Conservation (phyloP, 2,797 vertebrate genomes). For the Lemur catta region DNA sequence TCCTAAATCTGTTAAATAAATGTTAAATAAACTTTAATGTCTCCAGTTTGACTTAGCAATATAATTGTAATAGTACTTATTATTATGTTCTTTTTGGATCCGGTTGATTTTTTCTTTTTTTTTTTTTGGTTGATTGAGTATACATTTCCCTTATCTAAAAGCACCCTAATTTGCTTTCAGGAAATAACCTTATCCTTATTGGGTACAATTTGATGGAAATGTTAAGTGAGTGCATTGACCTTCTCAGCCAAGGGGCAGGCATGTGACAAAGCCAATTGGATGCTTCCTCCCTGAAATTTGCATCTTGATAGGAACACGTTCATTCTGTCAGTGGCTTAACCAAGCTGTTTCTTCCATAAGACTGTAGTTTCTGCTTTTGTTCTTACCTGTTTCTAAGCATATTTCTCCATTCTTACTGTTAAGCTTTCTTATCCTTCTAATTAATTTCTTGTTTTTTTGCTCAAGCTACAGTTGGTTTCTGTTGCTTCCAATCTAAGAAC, state of each 20-base stretch:
- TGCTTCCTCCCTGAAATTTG: neutral
- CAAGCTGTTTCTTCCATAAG: neutral
- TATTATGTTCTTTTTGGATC: neutral
- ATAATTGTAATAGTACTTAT: neutral
- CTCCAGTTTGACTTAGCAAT: constrained; percentile 20
- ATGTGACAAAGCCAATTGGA: neutral
- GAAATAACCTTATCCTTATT: neutral
- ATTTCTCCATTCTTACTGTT: neutral
- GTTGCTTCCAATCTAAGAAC: neutral
- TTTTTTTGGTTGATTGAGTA: neutral
- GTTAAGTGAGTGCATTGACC: neutral
- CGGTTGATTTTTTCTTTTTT: neutral
- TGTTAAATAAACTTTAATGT: constrained; percentile 45
- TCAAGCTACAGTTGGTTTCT: neutral
- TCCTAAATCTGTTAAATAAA: constrained; percentile 48
- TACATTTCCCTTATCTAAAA: neutral
- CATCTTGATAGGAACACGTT: neutral
- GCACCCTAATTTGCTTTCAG: neutral
- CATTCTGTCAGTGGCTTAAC: neutral
- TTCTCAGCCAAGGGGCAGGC: neutral
- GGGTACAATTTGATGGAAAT: neutral
- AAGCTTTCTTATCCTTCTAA: neutral
- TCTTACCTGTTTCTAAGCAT: neutral
- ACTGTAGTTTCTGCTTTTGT: neutral
- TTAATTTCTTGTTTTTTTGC: neutral